phyloP scores from a whole-genome alignment of 2,888 invertebrate genomes.

The Microctonus aethiopoides region DNA sequence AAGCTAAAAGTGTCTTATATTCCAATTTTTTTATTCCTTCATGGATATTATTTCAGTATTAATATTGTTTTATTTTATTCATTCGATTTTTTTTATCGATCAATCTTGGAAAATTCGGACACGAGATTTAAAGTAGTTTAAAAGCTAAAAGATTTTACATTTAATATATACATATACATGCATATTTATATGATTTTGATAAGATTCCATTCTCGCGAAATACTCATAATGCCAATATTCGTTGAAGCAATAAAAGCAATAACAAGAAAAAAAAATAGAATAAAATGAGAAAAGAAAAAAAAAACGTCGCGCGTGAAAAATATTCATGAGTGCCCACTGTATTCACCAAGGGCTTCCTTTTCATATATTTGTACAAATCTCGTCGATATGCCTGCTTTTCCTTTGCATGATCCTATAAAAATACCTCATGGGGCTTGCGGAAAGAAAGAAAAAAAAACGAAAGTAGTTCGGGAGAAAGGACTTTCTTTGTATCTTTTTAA shows the following conservation, averaged over 20 bases:
- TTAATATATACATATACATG: background rate
- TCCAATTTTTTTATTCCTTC: constrained; percentile 27
- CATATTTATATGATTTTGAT: background rate
- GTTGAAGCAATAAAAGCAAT: background rate
- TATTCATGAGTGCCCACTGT: constrained; percentile 38
- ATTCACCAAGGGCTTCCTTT: background rate
- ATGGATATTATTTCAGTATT: background rate
- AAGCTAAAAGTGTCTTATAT: constrained; percentile 27
- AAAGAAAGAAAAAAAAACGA: background rate
- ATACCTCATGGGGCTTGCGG: constrained; percentile 13
- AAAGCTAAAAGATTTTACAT: background rate
- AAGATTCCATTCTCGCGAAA: background rate
- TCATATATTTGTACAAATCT: constrained; percentile 30
- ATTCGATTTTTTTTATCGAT: background rate
- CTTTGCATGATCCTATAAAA: constrained; percentile 19
- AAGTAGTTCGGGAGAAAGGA: background rate
- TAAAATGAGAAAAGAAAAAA: constrained; percentile 4
- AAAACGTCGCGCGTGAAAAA: background rate
- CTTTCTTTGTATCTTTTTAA: constrained; percentile 21
- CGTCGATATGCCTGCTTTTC: constrained; percentile 21
- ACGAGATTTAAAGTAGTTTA: background rate
- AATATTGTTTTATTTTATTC: background rate
- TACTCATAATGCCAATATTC: background rate
- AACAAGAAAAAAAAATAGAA: background rate
- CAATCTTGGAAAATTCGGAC: too few relatives aligned